These are phyloP conservation scores for Lasioglossum marginatum DNA, from an alignment of 2,888 invertebrate genomes.

Conservation along the genomic window DNA sequence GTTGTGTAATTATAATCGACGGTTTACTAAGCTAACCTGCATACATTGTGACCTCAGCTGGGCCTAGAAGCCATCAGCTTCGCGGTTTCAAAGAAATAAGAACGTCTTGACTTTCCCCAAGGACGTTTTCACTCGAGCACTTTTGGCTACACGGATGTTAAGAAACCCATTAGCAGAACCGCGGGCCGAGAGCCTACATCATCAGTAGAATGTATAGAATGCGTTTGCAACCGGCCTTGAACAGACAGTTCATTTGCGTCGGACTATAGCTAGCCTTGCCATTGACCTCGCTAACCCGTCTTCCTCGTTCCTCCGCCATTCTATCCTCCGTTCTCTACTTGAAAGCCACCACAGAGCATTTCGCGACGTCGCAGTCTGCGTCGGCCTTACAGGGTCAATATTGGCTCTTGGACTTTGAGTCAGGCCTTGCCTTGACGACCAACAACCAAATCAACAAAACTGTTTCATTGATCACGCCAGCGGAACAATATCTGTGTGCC, in stretches of 20 bases:
- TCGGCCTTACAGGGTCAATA: constrained; percentile 8
- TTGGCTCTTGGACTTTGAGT: not conserved
- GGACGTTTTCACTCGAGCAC: not conserved
- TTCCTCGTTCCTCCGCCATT: constrained; percentile 1
- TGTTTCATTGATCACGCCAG: not conserved
- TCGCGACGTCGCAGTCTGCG: constrained; percentile 5
- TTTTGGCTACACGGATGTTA: not conserved
- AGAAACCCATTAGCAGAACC: not conserved
- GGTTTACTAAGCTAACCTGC: not conserved
- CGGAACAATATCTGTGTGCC: not conserved
- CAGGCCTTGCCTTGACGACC: not conserved
- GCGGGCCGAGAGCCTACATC: not conserved
- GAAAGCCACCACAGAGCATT: constrained; percentile 6
- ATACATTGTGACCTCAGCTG: not conserved
- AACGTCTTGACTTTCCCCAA: not conserved
- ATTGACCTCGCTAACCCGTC: constrained; percentile 3
- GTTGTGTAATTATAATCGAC: too few species aligned
- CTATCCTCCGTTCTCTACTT: not conserved
- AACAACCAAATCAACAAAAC: not conserved
- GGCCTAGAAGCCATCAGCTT: not conserved
- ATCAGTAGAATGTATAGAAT: not conserved
- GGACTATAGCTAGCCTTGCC: constrained; percentile 13
- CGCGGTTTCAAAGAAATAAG: not conserved
- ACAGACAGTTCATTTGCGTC: constrained; percentile 11
- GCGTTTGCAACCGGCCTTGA: not conserved